phyloP scores from a whole-genome alignment of 2,113 vertebrate species.

The Menura novaehollandiae region DNA sequence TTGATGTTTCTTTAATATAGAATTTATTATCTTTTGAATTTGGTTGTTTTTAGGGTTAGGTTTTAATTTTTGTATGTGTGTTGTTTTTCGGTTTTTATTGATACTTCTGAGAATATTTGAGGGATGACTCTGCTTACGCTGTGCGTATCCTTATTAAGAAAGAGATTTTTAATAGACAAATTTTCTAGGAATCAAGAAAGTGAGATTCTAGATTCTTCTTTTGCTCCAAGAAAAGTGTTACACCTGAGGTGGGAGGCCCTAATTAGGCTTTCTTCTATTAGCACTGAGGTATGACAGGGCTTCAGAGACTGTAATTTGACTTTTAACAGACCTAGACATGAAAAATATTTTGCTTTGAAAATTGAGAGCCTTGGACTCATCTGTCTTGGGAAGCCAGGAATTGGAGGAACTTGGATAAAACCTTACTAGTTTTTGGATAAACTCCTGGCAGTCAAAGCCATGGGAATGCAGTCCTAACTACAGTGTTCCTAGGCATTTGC shows the following conservation, averaged over 20 bases:
- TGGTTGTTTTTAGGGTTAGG: accelerated
- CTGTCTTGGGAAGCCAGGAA: neutral
- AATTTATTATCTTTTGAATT: neutral
- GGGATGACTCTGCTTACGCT: neutral
- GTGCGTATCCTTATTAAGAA: neutral
- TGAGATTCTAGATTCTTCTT: neutral
- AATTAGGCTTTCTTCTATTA: neutral
- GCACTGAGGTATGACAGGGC: neutral
- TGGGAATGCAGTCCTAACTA: neutral
- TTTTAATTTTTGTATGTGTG: neutral
- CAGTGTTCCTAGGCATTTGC: neutral
- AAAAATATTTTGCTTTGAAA: neutral
- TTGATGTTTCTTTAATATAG: neutral
- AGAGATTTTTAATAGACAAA: neutral
- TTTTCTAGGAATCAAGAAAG: neutral
- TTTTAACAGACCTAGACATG: neutral
- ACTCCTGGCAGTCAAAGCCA: neutral
- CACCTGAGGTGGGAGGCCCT: neutral
- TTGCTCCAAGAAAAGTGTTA: neutral
- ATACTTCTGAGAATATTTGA: neutral
- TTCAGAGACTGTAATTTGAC: neutral
- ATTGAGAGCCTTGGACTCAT: neutral
- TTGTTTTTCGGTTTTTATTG: neutral
- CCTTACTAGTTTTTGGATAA: neutral
- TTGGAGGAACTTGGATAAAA: neutral